Conservation (phyloP, 2,113 vertebrate species). For the Stegostoma tigrinum region DNA sequence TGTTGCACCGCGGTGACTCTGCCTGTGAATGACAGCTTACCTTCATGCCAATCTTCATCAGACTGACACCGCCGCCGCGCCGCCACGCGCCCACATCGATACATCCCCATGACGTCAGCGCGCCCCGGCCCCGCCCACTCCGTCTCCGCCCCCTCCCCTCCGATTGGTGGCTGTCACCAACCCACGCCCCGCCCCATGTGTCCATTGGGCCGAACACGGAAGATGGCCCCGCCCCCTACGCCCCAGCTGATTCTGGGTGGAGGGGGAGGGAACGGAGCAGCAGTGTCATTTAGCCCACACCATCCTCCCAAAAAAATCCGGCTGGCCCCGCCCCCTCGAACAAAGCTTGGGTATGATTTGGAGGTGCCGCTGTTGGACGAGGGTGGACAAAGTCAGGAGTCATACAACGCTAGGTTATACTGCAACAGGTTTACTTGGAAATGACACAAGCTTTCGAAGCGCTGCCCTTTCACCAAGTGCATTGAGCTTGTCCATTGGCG, state of each 20-base stretch:
- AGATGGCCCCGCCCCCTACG: neutral
- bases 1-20: conserved; percentile 34
- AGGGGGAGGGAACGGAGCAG: neutral
- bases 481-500: too few species aligned
- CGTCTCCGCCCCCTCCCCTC: neutral
- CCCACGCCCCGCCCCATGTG: neutral
- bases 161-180: neutral
- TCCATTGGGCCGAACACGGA: neutral
- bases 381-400: too few species aligned
- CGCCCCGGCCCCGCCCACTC: neutral
- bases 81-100: conserved; percentile 34
- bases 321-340: too few species aligned
- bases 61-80: conserved; percentile 25
- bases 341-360: too few species aligned
- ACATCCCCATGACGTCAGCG: conserved; percentile 29
- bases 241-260: too few species aligned
- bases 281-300: neutral
- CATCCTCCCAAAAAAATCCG: neutral
- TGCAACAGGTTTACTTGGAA: too few species aligned
- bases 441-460: too few species aligned
- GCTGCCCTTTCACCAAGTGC: too few species aligned
- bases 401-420: too few species aligned
- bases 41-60: conserved; percentile 36
- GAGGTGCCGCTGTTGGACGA: too few species aligned
- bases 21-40: conserved; percentile 35